Base-by-base conservation (phyloP, 2,113 vertebrate species). In the Synodontis membranacea region DNA sequence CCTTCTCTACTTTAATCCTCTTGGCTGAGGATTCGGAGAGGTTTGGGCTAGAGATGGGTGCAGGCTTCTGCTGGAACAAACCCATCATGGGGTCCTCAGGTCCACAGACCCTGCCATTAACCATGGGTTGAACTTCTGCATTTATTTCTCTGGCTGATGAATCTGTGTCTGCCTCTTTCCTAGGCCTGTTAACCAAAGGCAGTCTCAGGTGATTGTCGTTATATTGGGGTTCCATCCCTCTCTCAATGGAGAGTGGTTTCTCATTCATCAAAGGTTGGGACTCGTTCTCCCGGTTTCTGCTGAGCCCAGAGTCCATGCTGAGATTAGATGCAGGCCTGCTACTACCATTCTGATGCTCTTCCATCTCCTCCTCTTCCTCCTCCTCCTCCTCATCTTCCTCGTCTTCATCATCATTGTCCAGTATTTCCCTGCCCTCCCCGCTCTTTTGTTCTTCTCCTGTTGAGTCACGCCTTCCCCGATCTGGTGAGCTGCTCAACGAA, bases 1-100 rank as follows among this genome's bases (percentile, higher is more conserved):
- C 98, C 93, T 99, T 99, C 93, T 99, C 98, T 89, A 99, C 96
- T 93, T 99, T 99, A 96, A 99, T 99, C 92, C 97, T 96, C 94
- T 99, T 99, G 91, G 95, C 93, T 83, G 97, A 96, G 6, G 96
- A 95, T 88, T 95, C 96, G 90, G 97, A 96, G 86, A 97, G 96
- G 90, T 93, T 96, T 0, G 95, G 96, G 91, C 96, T 97, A 76
- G 97, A 96, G 93, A 99, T 96, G 80, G 97, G 97, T 4, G 96
- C 96, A 0, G 98, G 97, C 92, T 97, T 97, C 83, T 97, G 96
- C 81, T 97, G 98, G 90, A 99, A 97, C 78, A 98, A 94, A 28
- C 96, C 96, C 1, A 96, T 94, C 90, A 98, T 97, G 85, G 97
- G 94, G 88, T 98, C 96, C 28, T 96, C 96, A 0, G 96, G 96